These are phyloP conservation scores for Cetonia aurata DNA, from an alignment of 2,888 invertebrate genomes.

Conservation along the genomic window DNA sequence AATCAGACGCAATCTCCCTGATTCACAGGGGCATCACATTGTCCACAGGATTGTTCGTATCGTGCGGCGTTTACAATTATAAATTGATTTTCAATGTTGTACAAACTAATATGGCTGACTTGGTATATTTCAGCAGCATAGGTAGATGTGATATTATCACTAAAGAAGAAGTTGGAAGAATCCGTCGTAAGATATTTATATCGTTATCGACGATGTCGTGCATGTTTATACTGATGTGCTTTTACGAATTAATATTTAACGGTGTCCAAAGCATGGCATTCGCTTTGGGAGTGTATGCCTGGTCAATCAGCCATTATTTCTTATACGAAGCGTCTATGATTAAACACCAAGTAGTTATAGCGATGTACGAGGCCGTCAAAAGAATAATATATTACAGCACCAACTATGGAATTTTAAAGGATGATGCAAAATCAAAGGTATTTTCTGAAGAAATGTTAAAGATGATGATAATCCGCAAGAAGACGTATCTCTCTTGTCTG, in stretches of 20 bases:
- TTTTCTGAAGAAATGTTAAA: slow-evolving; percentile 14
- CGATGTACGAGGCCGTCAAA: slow-evolving; percentile 1
- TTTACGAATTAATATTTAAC: background rate
- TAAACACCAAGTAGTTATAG: background rate
- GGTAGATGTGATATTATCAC: slow-evolving; percentile 1
- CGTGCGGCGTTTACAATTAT: background rate
- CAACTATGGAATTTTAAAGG: background rate
- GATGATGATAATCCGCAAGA: slow-evolving; percentile 14
- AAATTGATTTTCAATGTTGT: background rate
- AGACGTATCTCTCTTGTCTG: background rate
- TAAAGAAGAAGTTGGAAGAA: background rate
- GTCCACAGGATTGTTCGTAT: background rate
- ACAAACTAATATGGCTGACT: background rate
- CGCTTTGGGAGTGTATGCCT: background rate
- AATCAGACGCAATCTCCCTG: background rate
- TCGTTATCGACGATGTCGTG: background rate
- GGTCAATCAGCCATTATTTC: slow-evolving; percentile 2
- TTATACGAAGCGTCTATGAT: background rate
- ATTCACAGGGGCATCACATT: background rate
- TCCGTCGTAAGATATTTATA: background rate
- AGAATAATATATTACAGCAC: slow-evolving; percentile 5
- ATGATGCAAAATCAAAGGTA: background rate
- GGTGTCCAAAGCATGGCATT: background rate
- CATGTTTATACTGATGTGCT: background rate
- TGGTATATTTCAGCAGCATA: background rate